Conservation (phyloP, 53 echinoderm and acorn worm genomes). For the Apostichopus leukothele region DNA sequence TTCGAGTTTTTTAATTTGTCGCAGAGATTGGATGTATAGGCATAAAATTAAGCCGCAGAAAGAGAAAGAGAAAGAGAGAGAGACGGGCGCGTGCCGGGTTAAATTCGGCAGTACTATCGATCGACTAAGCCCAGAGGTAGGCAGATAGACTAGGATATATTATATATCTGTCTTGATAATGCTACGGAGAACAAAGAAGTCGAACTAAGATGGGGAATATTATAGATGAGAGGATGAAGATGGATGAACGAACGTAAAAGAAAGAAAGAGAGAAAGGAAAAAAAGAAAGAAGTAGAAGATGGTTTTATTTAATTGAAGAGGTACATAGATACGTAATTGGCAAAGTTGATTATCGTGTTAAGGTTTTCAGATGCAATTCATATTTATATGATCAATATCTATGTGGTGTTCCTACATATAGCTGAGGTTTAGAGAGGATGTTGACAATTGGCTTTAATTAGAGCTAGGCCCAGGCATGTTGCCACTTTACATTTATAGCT, state of each 20-base stretch:
- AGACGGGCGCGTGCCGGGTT: slow-evolving; percentile 42
- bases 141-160: not conserved
- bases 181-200: slow-evolving; percentile 12
- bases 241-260: not conserved
- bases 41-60: not conserved
- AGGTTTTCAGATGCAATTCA: too few relatives aligned
- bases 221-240: not conserved
- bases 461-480: too few relatives aligned
- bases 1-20: slow-evolving; percentile 1
- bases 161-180: slow-evolving; percentile 10
- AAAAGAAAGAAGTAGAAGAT: not conserved
- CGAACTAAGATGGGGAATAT: not conserved
- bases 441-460: too few relatives aligned
- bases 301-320: too few relatives aligned
- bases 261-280: not conserved
- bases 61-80: not conserved
- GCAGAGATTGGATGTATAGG: slow-evolving; percentile 1
- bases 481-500: too few relatives aligned
- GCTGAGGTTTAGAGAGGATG: too few relatives aligned
- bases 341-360: too few relatives aligned
- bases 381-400: too few relatives aligned
- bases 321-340: too few relatives aligned
- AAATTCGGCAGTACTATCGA: slow-evolving; percentile 16
- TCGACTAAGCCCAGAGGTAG: slow-evolving; percentile 29
- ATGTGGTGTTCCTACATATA: too few relatives aligned